Base-by-base conservation (phyloP, 2,797 vertebrate species). In the Pseudomugil gertrudae region DNA sequence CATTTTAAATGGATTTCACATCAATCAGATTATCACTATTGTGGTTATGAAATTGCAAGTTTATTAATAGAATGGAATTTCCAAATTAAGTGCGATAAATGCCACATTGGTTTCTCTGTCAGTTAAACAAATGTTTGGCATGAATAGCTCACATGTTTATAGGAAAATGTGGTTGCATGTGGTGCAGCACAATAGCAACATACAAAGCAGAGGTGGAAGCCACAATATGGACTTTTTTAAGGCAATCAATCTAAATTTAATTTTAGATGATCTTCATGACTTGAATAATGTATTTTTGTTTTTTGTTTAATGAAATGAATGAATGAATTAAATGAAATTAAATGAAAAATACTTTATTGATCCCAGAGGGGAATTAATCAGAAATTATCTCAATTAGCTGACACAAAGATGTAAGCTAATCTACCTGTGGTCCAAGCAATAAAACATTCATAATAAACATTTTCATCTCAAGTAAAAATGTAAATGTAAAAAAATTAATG, bases 41-140 rank as follows among this genome's bases (percentile, higher is more conserved):
- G 53, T 23, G 13, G 43, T 69, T 23, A 45, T 2, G 21, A 56
- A 63, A 54, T 29, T 53, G 33, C 59, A 48, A 54, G 43, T 56
- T 55, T 3, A 58, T 51, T 24, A 66, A 32, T 48, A 55, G 26
- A 19, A 11, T 61, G 69, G 80, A 78, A 52, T 82, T 87, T 79
- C 81, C 83, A 66, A 68, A 67, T 45, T 27, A 69, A 53, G 52
- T 4, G 8, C 51, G 45, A 36, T 27, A 68, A 66, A 66, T 21
- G 50, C 17, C 5, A 24, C 7, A 6, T 3, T 52, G 8, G 11
- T 11, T 35, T 56, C 5, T 43, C 4, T 27, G 15, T 32, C 32
- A 57, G 6, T 51, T 68, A n/a, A 66, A 15, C 15, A 38, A 57
- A 43, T 4, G 60, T 38, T 38, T 27, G 51, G 48, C 51, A 29